phyloP scores from a whole-genome alignment of 2,888 invertebrate genomes.

The Lordiphosa fenestrarum region DNA sequence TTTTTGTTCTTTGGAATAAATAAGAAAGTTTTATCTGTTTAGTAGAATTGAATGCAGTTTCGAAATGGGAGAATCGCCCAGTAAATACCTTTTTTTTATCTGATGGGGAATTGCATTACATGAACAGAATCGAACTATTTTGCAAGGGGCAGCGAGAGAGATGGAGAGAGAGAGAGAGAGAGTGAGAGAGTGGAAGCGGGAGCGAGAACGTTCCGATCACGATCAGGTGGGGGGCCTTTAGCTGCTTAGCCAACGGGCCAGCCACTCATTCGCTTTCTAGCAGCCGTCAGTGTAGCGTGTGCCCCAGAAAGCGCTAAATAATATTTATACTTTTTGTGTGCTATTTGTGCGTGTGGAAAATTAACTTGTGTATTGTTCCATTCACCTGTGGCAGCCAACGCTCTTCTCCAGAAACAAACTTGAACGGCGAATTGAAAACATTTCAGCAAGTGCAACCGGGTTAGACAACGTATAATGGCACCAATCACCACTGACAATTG shows the following conservation, averaged over 20 bases:
- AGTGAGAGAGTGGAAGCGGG: constrained; percentile 5
- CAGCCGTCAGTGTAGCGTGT: constrained; percentile 76
- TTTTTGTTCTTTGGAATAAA: constrained; percentile 25
- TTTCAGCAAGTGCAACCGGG: constrained; percentile 69
- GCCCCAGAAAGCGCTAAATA: constrained; percentile 36
- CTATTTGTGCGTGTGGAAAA: constrained; percentile 11
- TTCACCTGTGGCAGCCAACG: not conserved
- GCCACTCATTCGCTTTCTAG: constrained; percentile 68
- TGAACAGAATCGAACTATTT: not conserved
- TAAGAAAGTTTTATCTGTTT: constrained; percentile 5
- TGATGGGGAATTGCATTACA: too few relatives aligned
- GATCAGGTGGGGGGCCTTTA: constrained; percentile 21
- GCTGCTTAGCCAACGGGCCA: constrained; percentile 6
- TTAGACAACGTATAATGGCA: constrained; percentile 79
- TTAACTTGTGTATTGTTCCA: too few relatives aligned
- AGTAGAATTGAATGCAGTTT: too few relatives aligned
- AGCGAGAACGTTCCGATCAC: not conserved
- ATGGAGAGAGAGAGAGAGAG: constrained; percentile 6
- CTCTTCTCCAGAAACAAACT: constrained; percentile 8
- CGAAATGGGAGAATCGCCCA: too few relatives aligned
- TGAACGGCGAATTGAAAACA: constrained; percentile 48
- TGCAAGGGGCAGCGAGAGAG: not conserved
- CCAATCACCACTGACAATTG: constrained; percentile 78
- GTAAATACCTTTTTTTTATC: too few relatives aligned
- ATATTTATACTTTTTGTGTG: constrained; percentile 34